Evolutionary conservation across 2,888 invertebrate genomes (phyloP).

Genomic region (Scelioninae gen. 1): DNA sequence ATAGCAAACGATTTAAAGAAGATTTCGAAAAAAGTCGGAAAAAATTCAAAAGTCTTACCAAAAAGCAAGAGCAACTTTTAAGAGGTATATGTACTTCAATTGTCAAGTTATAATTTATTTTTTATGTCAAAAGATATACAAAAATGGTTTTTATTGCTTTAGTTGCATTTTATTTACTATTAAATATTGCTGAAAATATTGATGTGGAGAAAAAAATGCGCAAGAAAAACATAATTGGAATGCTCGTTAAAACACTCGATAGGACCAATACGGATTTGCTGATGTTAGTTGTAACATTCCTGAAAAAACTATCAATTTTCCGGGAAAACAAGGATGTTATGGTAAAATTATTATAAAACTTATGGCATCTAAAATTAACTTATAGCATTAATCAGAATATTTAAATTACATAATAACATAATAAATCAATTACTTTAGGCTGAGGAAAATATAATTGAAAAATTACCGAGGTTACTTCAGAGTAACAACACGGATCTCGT

Average conservation of each 20-base stretch:
- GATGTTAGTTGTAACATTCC: conserved; percentile 95
- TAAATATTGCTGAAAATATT: conserved; percentile 98
- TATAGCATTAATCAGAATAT: not conserved
- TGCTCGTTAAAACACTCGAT: conserved; percentile 94
- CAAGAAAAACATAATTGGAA: conserved; percentile 94
- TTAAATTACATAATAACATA: too few relatives aligned
- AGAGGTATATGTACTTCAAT: conserved; percentile 86
- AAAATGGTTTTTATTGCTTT: too few relatives aligned
- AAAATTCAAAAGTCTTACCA: conserved; percentile 92
- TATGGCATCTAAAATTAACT: too few relatives aligned
- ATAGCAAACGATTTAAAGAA: conserved; percentile 85
- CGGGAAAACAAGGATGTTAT: conserved; percentile 97
- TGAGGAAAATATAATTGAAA: conserved; percentile 91
- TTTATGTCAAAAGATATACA: too few relatives aligned
- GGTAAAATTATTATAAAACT: conserved; percentile 84
- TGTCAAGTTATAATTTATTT: too few relatives aligned
- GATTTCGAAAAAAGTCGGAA: conserved; percentile 92
- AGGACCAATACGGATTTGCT: conserved; percentile 95
- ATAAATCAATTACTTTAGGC: conserved; percentile 83
- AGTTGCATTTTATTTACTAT: conserved; percentile 95
- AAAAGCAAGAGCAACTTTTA: conserved; percentile 96
- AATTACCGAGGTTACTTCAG: conserved; percentile 91
- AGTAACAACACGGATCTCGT: conserved; percentile 88
- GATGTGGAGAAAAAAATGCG: conserved; percentile 99
- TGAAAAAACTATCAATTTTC: conserved; percentile 97